These are phyloP conservation scores for Menidia beryllina DNA, from an alignment of 2,113 vertebrate genomes.

Conservation along the genomic window DNA sequence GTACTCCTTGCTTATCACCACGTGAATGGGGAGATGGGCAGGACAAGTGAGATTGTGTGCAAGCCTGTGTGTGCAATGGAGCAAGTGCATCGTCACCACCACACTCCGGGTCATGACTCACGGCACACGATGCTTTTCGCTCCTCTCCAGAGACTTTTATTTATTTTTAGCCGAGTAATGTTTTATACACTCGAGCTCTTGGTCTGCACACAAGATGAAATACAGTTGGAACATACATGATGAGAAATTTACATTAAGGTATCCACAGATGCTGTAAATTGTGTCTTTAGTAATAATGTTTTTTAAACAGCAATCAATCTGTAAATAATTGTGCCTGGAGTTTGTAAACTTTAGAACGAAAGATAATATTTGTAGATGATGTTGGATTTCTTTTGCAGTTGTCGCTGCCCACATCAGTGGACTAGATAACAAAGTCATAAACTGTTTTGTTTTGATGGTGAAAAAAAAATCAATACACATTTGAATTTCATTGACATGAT, in stretches of 20 bases:
- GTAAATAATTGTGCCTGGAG: no score
- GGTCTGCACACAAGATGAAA: constrained; percentile 47
- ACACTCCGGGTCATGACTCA: constrained; percentile 69
- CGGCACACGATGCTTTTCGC: constrained; percentile 64
- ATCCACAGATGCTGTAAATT: not conserved
- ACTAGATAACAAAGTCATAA: no score
- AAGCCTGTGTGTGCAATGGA: constrained; percentile 22
- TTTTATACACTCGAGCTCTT: constrained; percentile 56
- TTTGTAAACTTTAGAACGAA: no score
- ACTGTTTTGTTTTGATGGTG: no score
- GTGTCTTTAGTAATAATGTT: no score
- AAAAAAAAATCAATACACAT: no score
- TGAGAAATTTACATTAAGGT: constrained; percentile 12
- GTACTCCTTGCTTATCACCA: constrained; percentile 25
- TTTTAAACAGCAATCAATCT: no score
- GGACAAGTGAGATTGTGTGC: constrained; percentile 36
- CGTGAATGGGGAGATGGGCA: constrained; percentile 45
- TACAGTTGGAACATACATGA: not conserved
- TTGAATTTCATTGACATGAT: no score
- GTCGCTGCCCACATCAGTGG: no score
- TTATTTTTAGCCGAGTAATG: constrained; percentile 76
- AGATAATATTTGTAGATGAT: no score
- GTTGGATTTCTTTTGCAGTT: no score
- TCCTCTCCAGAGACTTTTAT: constrained; percentile 62
- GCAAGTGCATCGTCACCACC: constrained; percentile 61